Evolutionary conservation across 2,113 vertebrate species (phyloP).

Genomic region (Trinectes maculatus): DNA sequence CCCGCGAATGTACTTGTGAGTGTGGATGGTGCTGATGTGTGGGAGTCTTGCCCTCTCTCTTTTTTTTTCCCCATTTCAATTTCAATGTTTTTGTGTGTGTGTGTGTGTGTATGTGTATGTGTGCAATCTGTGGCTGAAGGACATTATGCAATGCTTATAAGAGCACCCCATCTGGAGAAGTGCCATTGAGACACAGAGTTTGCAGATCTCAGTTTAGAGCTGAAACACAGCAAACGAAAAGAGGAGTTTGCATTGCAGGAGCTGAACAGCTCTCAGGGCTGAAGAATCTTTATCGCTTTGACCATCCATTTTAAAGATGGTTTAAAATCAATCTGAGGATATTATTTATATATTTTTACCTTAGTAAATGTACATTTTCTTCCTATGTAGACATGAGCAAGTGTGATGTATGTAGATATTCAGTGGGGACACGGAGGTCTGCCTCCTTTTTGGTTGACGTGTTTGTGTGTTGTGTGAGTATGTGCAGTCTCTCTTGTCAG

Average conservation of each 20-base stretch:
- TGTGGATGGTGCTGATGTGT: constrained; percentile 64
- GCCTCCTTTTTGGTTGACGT: constrained; percentile 4
- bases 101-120: too few species aligned
- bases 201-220: constrained; percentile 55
- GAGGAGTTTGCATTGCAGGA: constrained; percentile 10
- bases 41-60: constrained; percentile 54
- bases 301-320: not conserved
- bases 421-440: not conserved
- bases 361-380: not conserved
- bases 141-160: constrained; percentile 74
- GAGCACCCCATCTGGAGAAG: constrained; percentile 73
- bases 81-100: constrained; percentile 50
- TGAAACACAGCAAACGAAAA: constrained; percentile 30
- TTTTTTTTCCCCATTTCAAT: constrained; percentile 46
- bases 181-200: constrained; percentile 64
- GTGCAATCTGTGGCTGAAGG: constrained; percentile 68
- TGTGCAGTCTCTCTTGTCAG: constrained; percentile 23
- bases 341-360: not conserved
- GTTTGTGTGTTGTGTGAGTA: constrained; percentile 11
- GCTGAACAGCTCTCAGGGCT: constrained; percentile 8
- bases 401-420: not conserved
- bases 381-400: not conserved
- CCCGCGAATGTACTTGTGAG: constrained; percentile 49
- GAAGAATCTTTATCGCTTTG: not conserved
- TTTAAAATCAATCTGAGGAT: not conserved